Evolutionary conservation across 1,140 invertebrate genomes (phyloP), one percentile per base, ranked within the genome.

Genomic region (Melanaphis sacchari): DNA sequence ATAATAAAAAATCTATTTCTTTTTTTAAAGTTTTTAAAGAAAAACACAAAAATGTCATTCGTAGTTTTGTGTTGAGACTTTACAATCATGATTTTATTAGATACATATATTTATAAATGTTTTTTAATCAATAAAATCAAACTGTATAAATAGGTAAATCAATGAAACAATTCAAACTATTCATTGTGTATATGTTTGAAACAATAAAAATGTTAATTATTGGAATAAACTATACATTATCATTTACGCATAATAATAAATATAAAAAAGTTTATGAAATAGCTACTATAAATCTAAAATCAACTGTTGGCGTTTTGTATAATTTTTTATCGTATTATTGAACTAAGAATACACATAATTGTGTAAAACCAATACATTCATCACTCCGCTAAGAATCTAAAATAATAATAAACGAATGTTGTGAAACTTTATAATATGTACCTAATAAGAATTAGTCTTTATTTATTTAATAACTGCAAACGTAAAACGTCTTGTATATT

Each of bases 1-100:
- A n/a, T 76, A 76, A 76, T 76, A 76, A 76, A 76, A 66, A 76
- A n/a, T 18, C 31, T 76, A n/a, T 76, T 76, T 76, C 59, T 76
- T 6, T 15, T n/a, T n/a, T 76, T 76, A 18, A 76, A 76, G 59
- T 76, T 15, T 76, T n/a, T 76, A 76, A 76, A n/a, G 15, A 5
- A 76, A 66, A 66, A 66, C 31, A 11, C 11, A 66, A 66, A 66
- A 36, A n/a, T 76, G 15, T 21, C 31, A 76, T 76, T 76, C 31
- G 36, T 76, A 18, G 59, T 76, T 76, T n/a, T 1, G 36, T 76
- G 21, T 76, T n/a, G 11, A n/a, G n/a, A 76, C 31, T n/a, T n/a
- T 59, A 59, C 5, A n/a, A 76, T 15, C 31, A 9, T 15, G 11
- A 66, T 66, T 66, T 31, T n/a, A n/a, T n/a, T 66, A 26, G 59